Evolutionary conservation across 1,140 invertebrate species (phyloP).

Genomic region (Drosophila sucinea): DNA sequence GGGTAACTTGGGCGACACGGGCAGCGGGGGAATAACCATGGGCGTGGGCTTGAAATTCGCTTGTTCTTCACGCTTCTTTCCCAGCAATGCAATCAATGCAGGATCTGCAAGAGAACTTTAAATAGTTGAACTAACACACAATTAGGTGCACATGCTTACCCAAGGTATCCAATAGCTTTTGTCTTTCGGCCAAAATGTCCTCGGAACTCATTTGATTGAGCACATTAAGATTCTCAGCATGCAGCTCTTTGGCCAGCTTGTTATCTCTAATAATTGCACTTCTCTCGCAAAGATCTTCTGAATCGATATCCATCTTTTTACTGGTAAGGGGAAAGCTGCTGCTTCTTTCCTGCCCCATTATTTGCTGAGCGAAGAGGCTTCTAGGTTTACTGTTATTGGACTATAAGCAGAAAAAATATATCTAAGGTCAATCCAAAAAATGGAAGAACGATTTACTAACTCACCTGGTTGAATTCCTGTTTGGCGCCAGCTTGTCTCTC

Average conservation of each 20-base stretch:
- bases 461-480: conserved; percentile 16
- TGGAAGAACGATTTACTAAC: neutral
- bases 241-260: conserved; percentile 86
- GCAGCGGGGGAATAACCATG: conserved; percentile 15
- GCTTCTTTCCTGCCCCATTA: conserved; percentile 6
- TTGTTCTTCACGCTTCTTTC: conserved; percentile 83
- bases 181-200: conserved; percentile 90
- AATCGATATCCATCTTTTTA: neutral
- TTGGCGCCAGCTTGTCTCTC: conserved; percentile 79
- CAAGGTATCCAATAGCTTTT: conserved; percentile 87
- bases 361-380: conserved; percentile 58
- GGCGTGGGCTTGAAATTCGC: conserved; percentile 9
- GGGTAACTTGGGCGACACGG: conserved; percentile 42
- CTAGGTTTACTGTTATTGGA: conserved; percentile 10
- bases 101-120: conserved; percentile 55
- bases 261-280: conserved; percentile 85
- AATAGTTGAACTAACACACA: neutral
- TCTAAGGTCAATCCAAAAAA: neutral
- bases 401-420: conserved; percentile 17
- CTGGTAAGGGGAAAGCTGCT: neutral
- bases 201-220: conserved; percentile 88
- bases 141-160: conserved; percentile 80
- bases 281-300: conserved; percentile 24
- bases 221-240: conserved; percentile 89
- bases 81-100: conserved; percentile 84